Evolutionary conservation across 2,888 invertebrate species (phyloP).

Genomic region (Trachelus troglodyta): DNA sequence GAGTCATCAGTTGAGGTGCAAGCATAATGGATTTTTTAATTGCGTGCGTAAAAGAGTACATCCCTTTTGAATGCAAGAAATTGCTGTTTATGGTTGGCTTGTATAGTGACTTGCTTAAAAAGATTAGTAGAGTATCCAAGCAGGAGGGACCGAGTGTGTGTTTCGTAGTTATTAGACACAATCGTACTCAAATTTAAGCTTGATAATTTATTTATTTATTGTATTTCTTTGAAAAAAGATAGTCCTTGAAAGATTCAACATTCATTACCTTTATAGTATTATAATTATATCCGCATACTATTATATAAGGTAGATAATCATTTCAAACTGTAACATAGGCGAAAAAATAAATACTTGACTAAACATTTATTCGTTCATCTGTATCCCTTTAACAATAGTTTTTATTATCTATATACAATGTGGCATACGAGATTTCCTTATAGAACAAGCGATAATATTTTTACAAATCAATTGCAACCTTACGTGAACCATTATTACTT

Average conservation of each 20-base stretch:
- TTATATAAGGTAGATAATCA: constrained; percentile 1
- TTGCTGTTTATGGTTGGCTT: background rate
- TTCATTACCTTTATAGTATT: constrained; percentile 46
- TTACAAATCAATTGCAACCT: background rate
- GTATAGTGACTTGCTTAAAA: background rate
- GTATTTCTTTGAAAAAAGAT: constrained; percentile 23
- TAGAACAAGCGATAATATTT: background rate
- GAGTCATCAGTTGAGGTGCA: background rate
- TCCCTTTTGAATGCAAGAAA: background rate
- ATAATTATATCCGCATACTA: constrained; percentile 17
- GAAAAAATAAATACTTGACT: background rate
- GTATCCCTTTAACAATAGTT: background rate
- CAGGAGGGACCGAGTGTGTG: background rate
- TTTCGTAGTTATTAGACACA: constrained; percentile 9
- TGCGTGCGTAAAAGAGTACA: background rate
- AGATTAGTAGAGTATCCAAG: background rate
- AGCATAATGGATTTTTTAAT: background rate
- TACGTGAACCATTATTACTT: background rate
- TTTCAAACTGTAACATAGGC: background rate
- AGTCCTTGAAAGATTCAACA: constrained; percentile 25
- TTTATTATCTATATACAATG: background rate
- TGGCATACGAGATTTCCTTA: background rate
- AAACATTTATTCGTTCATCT: background rate
- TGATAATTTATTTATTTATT: constrained; percentile 47
- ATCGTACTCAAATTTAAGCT: constrained; percentile 24